A percentile compares a stretch with the other conserved stretches of the same genome.
Conservation (phyloP, 2,113 vertebrate species). For the Neotoma lepida region DNA sequence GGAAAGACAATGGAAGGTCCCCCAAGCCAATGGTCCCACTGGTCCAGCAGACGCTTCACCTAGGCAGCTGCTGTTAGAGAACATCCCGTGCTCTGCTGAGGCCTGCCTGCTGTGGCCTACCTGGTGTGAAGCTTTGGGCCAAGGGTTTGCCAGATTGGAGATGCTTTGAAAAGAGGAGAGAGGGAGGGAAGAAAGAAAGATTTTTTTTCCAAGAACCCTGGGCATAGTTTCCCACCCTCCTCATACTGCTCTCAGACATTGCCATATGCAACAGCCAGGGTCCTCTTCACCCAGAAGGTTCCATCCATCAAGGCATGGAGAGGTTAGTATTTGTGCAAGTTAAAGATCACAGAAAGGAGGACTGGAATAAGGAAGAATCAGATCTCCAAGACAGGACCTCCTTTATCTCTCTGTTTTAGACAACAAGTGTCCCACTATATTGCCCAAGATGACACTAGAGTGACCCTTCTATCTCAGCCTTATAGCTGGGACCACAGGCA, state of each 20-base stretch:
- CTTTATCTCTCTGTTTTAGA: neutral
- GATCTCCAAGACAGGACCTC: neutral
- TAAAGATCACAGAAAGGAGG: neutral
- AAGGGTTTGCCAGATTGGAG: slow-evolving; percentile 83
- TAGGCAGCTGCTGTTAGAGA: slow-evolving; percentile 72
- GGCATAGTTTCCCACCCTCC: neutral
- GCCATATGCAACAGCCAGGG: accelerated
- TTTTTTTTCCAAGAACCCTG: neutral
- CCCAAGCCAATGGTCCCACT: slow-evolving; percentile 42
- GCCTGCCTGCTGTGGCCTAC: slow-evolving; percentile 57
- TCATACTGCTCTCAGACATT: neutral
- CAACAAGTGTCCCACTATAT: neutral
- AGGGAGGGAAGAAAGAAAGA: slow-evolving; percentile 44
- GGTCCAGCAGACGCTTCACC: slow-evolving; percentile 63
- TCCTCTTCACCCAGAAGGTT: accelerated
- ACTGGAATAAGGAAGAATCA: slow-evolving; percentile 14
- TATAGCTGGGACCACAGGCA: neutral
- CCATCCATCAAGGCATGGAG: neutral
- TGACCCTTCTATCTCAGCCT: neutral
- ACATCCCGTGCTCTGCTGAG: slow-evolving; percentile 61
- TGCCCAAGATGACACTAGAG: neutral
- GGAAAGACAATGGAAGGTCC: slow-evolving; percentile 59
- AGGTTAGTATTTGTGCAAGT: neutral
- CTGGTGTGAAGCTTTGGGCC: slow-evolving; percentile 69
- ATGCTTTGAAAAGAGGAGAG: slow-evolving; percentile 81